Conservation (phyloP, 2,113 vertebrate species). For the Rhinogobius similis region DNA sequence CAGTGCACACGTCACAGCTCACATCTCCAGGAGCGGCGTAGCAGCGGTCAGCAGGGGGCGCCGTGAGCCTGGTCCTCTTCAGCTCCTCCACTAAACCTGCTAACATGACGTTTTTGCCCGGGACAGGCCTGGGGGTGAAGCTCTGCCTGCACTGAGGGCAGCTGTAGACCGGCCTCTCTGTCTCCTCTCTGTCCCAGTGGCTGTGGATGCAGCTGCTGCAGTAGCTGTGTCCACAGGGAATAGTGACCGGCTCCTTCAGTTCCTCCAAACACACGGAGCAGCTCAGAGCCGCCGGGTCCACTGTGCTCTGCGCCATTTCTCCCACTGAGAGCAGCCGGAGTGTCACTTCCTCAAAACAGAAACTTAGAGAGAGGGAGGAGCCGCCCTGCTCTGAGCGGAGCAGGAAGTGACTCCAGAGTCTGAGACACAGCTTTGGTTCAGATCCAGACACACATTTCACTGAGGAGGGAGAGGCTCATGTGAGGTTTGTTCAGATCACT, state of each 20-base stretch:
- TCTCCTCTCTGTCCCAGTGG: not conserved
- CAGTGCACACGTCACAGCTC: not conserved
- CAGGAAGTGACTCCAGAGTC: no score
- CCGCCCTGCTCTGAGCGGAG: no score
- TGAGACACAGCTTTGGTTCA: no score
- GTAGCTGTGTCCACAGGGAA: conserved; percentile 10
- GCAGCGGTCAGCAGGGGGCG: conserved; percentile 1
- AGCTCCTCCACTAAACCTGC: not conserved
- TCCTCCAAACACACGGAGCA: not conserved
- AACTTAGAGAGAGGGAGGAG: no score
- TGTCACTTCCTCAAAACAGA: not conserved
- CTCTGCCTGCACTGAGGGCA: conserved; percentile 3
- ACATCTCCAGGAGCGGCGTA: not conserved
- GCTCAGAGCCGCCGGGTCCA: not conserved
- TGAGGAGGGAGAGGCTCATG: not conserved
- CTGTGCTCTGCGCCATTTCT: not conserved
- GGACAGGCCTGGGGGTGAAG: conserved; percentile 2
- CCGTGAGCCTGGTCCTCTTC: not conserved
- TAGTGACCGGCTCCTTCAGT: not conserved
- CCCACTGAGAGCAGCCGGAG: not conserved
- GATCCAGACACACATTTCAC: not conserved
- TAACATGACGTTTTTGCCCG: not conserved
- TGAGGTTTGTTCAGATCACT: not conserved
- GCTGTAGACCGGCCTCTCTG: not conserved
- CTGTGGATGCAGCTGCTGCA: conserved; percentile 3